Base-by-base conservation (phyloP, 2,888 invertebrate species). In the Synergus japonicus region DNA sequence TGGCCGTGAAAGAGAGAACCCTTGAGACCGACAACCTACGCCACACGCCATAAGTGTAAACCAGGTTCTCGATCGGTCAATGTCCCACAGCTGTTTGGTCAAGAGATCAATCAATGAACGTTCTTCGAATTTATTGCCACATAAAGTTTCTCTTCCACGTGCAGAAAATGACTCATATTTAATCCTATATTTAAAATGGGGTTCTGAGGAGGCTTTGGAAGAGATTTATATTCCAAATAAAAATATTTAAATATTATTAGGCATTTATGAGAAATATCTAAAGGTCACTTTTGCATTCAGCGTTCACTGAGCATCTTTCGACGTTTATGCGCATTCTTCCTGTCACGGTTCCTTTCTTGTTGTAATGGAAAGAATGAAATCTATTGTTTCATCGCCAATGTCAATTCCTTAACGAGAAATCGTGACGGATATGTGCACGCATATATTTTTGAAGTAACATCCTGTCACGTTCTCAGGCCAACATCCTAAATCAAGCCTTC, bases 51-150 rank as follows among this genome's bases (percentile, higher is more conserved):
- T 78, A 81, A 79, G 81, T 80, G 81, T 82, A 81, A 80, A 82
- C 29, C 78, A 81, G 77, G 80, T 76, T 77, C 29, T 66, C 77
- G 79, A 82, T 83, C 83, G 82, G 82, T 83, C 83, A 82, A 82
- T 29, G 82, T 83, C 80, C 79, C 81, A 73, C 67, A 63, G 78
- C 76, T 79, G 80, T 79, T 79, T 77, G 77, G 79, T 77, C 66
- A 76, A 80, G 76, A 79, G 76, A 83, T 83, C 79, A 60, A 81
- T 81, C 80, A 63, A 60, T 65, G 69, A 66, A 77, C 64, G 58
- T 73, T 54, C 73, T 46, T n/a, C 54, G 54, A 73, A 54, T 49
- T 73, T 78, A 78, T 81, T 78, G 60, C 64, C 64, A 49, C 43
- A 77, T 49, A 13, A 65, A 54, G 65, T 64, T 77, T 37, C 37